Evolutionary conservation across 1,140 invertebrate species (phyloP), one percentile per base, ranked within the genome.

Genomic region (Conopomorpha cramerella): DNA sequence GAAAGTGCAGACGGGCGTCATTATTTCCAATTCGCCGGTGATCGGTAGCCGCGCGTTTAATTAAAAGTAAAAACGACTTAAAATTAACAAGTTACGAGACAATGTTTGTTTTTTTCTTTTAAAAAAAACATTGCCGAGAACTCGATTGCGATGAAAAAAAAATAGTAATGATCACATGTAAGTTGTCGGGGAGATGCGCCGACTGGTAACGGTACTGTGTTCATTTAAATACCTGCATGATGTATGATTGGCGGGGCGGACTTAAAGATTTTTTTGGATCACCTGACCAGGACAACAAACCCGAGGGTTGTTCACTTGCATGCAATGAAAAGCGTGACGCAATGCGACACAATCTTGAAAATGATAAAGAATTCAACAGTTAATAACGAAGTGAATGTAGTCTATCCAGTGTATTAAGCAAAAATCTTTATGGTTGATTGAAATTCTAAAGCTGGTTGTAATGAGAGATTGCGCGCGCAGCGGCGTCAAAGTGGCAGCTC

Each of bases 131-230:
- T n/a, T n/a, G 41, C 40, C 53, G 45, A 51, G 52, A 62, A 66
- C 53, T 63, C 63, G 61, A 63, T 61, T 65, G 57, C 50, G n/a
- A n/a, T n/a, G n/a, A n/a, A 41, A 42, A 57, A 60, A 62, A 67
- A 62, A 66, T 55, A 37, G 42, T 52, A 54, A 63, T 59, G 51
- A 60, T 62, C n/a, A n/a, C n/a, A n/a, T n/a, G n/a, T n/a, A n/a
- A n/a, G n/a, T n/a, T n/a, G n/a, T n/a, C n/a, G n/a, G 47, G 36
- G 38, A 37, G 36, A 52, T 47, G 48, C 48, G 64, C 57, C 52
- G 55, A 51, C 56, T 52, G 47, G 63, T 66, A 66, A 55, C 60
- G 60, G 62, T 60, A 62, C 51, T 46, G 41, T 62, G 66, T 66
- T 58, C 56, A 66, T 64, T 66, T 66, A 50, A 41, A 31, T 36